Evolutionary conservation across 2,113 vertebrate genomes (phyloP).

Genomic region (Oostethus manadensis): DNA sequence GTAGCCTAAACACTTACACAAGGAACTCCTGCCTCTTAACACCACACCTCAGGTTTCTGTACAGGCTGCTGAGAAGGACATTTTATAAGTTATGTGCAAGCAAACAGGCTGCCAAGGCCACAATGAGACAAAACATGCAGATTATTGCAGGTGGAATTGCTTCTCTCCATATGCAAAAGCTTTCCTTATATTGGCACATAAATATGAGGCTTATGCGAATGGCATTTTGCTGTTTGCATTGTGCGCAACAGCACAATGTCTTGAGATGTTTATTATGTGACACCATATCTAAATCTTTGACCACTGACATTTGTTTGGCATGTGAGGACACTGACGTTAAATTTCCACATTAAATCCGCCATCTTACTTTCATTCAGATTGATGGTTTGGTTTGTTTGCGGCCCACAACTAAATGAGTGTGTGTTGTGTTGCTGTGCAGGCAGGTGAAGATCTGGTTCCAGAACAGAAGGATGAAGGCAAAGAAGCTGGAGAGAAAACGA

Average conservation of each 20-base stretch:
- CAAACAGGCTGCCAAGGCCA: too few relatives aligned
- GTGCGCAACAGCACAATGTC: background rate
- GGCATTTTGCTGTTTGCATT: background rate
- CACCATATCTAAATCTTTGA: conserved; percentile 3
- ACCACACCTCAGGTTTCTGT: background rate
- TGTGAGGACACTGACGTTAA: background rate
- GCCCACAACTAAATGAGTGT: background rate
- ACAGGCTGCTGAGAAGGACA: background rate
- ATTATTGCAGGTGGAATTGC: too few relatives aligned
- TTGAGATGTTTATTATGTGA: background rate
- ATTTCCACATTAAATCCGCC: background rate
- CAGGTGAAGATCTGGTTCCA: conserved; percentile 98
- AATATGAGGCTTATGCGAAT: too few relatives aligned
- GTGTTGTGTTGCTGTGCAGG: conserved; percentile 32
- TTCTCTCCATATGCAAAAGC: too few relatives aligned
- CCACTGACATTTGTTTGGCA: conserved; percentile 1
- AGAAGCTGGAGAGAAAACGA: conserved; percentile 90
- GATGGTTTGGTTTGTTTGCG: background rate
- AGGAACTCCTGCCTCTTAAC: too few relatives aligned
- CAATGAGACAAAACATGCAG: too few relatives aligned
- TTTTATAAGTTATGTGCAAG: too few relatives aligned
- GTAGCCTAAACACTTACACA: background rate
- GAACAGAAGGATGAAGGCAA: conserved; percentile 94
- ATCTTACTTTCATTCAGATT: background rate
- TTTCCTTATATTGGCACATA: too few relatives aligned